Percentiles rank a stretch among this genome's conserved stretches.
phyloP scores from a whole-genome alignment of 2,113 vertebrate genomes.

The Vulpes ferrilata region DNA sequence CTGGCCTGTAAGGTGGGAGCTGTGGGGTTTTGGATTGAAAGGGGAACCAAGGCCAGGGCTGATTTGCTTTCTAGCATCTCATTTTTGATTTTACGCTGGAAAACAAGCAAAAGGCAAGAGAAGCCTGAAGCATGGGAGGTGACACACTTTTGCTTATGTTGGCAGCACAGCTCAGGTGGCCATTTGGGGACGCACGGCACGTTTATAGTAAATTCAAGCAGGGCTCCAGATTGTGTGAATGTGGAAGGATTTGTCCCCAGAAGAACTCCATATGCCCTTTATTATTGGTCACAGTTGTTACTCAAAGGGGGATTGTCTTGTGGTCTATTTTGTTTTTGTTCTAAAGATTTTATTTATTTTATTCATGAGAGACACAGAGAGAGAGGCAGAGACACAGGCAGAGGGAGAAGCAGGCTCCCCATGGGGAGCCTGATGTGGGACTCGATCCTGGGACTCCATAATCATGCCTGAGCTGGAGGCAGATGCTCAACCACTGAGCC shows the following conservation, averaged over 20 bases:
- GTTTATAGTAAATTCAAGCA: not conserved
- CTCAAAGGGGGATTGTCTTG: not conserved
- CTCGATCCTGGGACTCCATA: no score
- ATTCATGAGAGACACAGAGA: no score
- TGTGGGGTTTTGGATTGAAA: rapidly evolving
- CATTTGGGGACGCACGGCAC: not conserved
- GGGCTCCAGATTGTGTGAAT: not conserved
- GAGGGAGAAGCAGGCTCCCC: no score
- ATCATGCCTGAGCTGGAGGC: no score
- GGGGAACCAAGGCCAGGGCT: rapidly evolving
- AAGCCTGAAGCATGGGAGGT: not conserved
- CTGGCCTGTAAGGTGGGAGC: not conserved
- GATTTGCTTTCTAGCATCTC: not conserved
- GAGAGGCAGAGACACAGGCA: no score
- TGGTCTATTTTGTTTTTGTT: no score
- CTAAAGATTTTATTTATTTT: no score
- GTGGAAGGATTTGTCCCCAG: not conserved
- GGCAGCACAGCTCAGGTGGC: not conserved
- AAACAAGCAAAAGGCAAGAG: not conserved
- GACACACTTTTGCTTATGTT: not conserved
- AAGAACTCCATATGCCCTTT: not conserved
- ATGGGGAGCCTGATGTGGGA: no score
- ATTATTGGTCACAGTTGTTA: not conserved
- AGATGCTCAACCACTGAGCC: no score
- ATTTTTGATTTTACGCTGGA: not conserved